Conservation (phyloP, 2,113 vertebrate species). For the Xiphias gladius region DNA sequence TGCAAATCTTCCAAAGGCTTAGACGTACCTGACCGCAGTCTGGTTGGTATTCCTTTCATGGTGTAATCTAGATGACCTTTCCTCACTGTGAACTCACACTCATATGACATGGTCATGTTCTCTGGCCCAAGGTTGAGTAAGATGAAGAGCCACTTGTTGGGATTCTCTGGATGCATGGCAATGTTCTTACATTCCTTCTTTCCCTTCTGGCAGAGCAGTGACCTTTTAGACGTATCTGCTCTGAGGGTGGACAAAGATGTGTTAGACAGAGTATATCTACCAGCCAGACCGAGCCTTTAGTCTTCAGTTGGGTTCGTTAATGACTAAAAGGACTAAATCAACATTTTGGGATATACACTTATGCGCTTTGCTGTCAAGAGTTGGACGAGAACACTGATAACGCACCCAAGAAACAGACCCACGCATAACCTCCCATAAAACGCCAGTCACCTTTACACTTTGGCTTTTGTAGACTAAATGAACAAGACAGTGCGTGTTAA, state of each 20-base stretch:
- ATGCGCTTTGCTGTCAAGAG: too few species aligned
- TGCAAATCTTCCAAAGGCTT: too few species aligned
- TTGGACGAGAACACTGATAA: too few species aligned
- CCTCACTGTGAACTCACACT: slow-evolving; percentile 39
- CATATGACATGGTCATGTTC: neutral
- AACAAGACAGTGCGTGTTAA: too few species aligned
- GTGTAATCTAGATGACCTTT: accelerated
- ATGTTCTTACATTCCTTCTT: accelerated
- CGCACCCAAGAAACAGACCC: neutral
- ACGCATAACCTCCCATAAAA: too few species aligned
- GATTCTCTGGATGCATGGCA: neutral
- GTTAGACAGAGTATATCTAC: neutral
- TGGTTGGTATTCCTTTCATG: accelerated
- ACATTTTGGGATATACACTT: neutral
- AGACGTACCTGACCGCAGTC: slow-evolving; percentile 18
- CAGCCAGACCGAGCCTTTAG: neutral
- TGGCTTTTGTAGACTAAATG: too few species aligned
- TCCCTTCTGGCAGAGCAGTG: slow-evolving; percentile 15
- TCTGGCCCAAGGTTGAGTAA: neutral
- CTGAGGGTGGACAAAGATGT: slow-evolving; percentile 13
- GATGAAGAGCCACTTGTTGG: slow-evolving; percentile 27
- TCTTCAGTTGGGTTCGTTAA: neutral
- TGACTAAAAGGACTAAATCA: too few species aligned
- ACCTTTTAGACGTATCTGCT: accelerated
- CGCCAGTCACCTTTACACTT: too few species aligned